Base-by-base conservation (phyloP, 2,888 invertebrate genomes). In the Macropis europaea region DNA sequence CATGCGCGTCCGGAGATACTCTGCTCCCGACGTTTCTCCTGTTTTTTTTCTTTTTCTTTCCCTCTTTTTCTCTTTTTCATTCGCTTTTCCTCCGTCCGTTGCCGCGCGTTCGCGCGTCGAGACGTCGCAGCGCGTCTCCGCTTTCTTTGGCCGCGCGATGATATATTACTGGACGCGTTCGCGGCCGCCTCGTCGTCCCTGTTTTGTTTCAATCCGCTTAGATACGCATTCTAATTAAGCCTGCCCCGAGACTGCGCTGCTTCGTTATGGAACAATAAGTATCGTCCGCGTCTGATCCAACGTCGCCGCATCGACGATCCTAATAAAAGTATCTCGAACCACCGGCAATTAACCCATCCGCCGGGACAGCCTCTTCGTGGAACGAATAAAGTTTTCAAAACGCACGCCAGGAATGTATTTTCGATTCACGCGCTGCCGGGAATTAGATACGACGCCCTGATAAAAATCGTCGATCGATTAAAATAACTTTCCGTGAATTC, bases 181-280 rank as follows among this genome's bases (percentile, higher is more conserved):
- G 54, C 3, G 45, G 22, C 40, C 50, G 19, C 19, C 13, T n/a
- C 34, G 43, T 60, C 59, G 32, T n/a, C 17, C 34, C 11, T 9
- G 30, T 53, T 26, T 32, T 17, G 40, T 67, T 62, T 57, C 56
- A 34, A 50, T 56, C 66, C 45, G 62, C 60, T 81, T 63, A 68
- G 77, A 76, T 76, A 73, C 64, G 67, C 76, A 81, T 73, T 76
- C 76, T 83, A 77, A 81, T 80, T 82, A 79, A 81, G 72, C 70
- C 47, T 69, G 73, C 59, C 40, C 22, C n/a, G 15, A 34, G 30
- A 28, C 22, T 43, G 22, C n/a, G 40, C 15, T 19, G 53, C 34
- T 17, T 74, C 67, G 71, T 61, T 67, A 62, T 61, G 45, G 66
- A 32, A 52, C 68, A 66, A 68, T 38, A 5, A 56, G 13, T 9